phyloP scores from a whole-genome alignment of 2,113 vertebrate genomes.

The Elephantulus edwardii region DNA sequence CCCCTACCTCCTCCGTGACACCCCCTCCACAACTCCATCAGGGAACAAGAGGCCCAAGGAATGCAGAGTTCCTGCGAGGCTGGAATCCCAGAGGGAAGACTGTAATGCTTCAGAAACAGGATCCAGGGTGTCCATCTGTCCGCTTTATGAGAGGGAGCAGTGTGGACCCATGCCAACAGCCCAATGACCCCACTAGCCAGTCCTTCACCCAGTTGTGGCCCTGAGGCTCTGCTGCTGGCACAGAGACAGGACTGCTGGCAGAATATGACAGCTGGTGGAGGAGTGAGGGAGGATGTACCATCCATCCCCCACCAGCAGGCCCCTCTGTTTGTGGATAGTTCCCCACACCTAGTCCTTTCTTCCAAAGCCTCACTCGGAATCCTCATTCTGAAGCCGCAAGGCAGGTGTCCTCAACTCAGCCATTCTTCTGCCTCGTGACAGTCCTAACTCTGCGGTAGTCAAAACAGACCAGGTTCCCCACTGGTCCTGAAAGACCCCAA shows the following conservation, averaged over 20 bases:
- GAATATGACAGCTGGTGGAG: slow-evolving; percentile 83
- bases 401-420: neutral
- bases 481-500: neutral
- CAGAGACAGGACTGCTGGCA: slow-evolving; percentile 67
- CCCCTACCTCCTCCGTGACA: too few species aligned
- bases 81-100: neutral
- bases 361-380: neutral
- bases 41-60: neutral
- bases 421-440: neutral
- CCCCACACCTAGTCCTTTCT: neutral
- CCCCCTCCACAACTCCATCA: neutral
- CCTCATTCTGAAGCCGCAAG: neutral
- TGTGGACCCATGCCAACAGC: neutral
- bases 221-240: slow-evolving; percentile 70
- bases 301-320: slow-evolving; percentile 67
- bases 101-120: neutral
- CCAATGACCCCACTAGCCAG: neutral
- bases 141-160: slow-evolving; percentile 1
- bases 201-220: slow-evolving; percentile 73
- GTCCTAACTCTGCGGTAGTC: neutral
- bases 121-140: neutral
- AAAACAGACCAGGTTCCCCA: neutral
- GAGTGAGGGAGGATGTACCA: slow-evolving; percentile 45
- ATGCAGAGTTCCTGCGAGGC: neutral
- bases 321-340: slow-evolving; percentile 39